These are phyloP conservation scores for Enteromius unitaeniatus DNA, from an alignment of 2,797 vertebrate species.

Conservation along the genomic window DNA sequence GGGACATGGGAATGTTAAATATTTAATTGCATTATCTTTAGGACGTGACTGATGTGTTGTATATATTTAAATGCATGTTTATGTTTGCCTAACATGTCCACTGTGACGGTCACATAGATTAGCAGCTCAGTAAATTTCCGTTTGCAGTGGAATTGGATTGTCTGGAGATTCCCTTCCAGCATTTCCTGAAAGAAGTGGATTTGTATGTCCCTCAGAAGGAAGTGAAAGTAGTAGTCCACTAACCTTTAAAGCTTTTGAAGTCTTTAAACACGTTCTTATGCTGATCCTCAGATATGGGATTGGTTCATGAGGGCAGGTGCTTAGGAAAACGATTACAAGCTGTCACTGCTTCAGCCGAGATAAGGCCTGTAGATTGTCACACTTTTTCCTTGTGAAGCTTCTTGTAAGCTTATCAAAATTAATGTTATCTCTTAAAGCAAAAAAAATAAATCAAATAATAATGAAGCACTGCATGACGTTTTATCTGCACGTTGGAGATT, in stretches of 20 bases:
- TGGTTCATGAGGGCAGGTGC: slow-evolving; percentile 5
- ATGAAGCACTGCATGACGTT: not conserved
- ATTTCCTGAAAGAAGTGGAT: slow-evolving; percentile 30
- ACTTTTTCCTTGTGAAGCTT: slow-evolving; percentile 8
- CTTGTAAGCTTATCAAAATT: not conserved
- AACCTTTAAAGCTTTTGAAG: slow-evolving; percentile 35
- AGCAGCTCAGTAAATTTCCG: not conserved
- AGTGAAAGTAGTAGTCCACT: slow-evolving; percentile 38
- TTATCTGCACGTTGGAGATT: not conserved
- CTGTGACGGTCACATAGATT: not conserved
- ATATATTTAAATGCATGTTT: slow-evolving; percentile 5
- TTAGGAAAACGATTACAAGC: slow-evolving; percentile 1
- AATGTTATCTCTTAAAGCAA: not conserved
- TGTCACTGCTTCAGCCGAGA: slow-evolving; percentile 13
- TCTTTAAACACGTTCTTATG: slow-evolving; percentile 27
- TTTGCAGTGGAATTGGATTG: slow-evolving; percentile 18
- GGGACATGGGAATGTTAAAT: not conserved
- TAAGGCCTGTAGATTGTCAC: slow-evolving; percentile 7
- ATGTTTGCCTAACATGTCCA: not conserved
- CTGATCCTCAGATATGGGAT: slow-evolving; percentile 31
- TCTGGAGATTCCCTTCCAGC: not conserved
- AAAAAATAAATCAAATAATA: no score
- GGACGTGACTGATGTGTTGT: not conserved
- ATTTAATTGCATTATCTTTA: not conserved
- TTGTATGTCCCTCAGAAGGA: slow-evolving; percentile 36